phyloP scores from a whole-genome alignment of 1,140 invertebrate species.

The Chrysomallon squamiferum region DNA sequence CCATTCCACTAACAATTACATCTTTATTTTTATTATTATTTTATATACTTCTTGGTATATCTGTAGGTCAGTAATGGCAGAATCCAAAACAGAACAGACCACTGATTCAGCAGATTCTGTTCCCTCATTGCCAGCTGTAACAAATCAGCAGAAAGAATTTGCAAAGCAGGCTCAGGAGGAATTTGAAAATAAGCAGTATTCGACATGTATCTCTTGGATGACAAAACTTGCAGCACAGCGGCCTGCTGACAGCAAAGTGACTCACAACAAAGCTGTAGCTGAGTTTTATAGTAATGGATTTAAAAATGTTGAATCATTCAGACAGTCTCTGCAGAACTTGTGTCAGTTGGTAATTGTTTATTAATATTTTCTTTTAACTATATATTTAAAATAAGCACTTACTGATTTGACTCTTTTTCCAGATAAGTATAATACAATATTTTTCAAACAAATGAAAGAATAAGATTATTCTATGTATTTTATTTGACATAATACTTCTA shows the following conservation, averaged over 20 bases:
- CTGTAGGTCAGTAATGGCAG: slow-evolving; percentile 11
- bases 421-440: background rate
- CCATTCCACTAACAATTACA: too few species aligned
- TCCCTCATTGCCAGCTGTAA: slow-evolving; percentile 45
- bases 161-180: slow-evolving; percentile 68
- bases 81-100: slow-evolving; percentile 16
- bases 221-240: slow-evolving; percentile 69
- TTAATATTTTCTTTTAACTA: background rate
- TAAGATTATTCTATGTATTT: background rate
- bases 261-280: slow-evolving; percentile 76
- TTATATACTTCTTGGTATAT: too few species aligned
- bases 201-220: slow-evolving; percentile 68
- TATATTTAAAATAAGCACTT: background rate
- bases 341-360: slow-evolving; percentile 66
- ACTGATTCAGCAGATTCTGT: slow-evolving; percentile 10
- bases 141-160: slow-evolving; percentile 69
- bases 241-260: slow-evolving; percentile 73
- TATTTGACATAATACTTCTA: background rate
- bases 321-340: slow-evolving; percentile 72
- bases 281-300: slow-evolving; percentile 77
- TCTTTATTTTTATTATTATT: too few species aligned
- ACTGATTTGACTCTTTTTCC: background rate
- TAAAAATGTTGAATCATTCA: slow-evolving; percentile 76
- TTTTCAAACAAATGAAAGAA: background rate
- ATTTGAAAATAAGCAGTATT: slow-evolving; percentile 69